A percentile compares a stretch with the other conserved stretches of the same genome.
Conservation (phyloP, 1,140 invertebrate genomes). For the Manduca sexta region DNA sequence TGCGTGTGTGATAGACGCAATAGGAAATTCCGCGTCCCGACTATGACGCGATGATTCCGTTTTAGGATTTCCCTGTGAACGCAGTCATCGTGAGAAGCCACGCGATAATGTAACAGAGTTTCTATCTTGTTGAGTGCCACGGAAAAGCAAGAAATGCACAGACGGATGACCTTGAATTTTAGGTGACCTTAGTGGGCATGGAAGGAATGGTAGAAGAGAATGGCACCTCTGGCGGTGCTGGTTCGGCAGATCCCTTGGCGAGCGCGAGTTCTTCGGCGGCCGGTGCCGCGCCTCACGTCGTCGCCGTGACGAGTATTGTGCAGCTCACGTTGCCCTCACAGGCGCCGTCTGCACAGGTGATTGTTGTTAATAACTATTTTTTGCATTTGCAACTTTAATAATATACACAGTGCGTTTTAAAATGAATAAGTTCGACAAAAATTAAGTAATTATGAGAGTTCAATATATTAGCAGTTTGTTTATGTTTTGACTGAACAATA, state of each 20-base stretch:
- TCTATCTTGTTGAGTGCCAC: conserved; percentile 32
- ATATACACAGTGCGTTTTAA: no score
- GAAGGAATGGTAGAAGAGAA: conserved; percentile 92
- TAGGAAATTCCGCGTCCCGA: conserved; percentile 52
- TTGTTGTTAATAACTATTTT: conserved; percentile 36
- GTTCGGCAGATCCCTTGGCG: conserved; percentile 77
- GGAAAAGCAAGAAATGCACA: conserved; percentile 51
- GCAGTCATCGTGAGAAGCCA: conserved; percentile 30
- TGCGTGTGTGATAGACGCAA: conserved; percentile 59
- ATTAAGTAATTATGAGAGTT: neutral
- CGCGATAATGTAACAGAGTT: conserved; percentile 25
- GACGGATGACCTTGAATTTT: conserved; percentile 70
- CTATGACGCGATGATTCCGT: conserved; percentile 62
- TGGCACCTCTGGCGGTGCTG: conserved; percentile 79
- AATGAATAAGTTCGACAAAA: no score
- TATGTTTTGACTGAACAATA: neutral
- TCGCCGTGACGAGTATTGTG: conserved; percentile 85
- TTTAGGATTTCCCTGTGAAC: conserved; percentile 54
- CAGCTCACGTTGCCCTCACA: conserved; percentile 85
- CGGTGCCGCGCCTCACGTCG: conserved; percentile 70
- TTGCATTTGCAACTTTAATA: neutral
- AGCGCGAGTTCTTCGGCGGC: conserved; percentile 64
- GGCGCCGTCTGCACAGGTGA: conserved; percentile 78
- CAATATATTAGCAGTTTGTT: conserved; percentile 1
- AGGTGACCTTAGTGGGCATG: conserved; percentile 77